These are phyloP conservation scores for Scolopax mira DNA, from an alignment of 2,113 vertebrate genomes.

Conservation along the genomic window DNA sequence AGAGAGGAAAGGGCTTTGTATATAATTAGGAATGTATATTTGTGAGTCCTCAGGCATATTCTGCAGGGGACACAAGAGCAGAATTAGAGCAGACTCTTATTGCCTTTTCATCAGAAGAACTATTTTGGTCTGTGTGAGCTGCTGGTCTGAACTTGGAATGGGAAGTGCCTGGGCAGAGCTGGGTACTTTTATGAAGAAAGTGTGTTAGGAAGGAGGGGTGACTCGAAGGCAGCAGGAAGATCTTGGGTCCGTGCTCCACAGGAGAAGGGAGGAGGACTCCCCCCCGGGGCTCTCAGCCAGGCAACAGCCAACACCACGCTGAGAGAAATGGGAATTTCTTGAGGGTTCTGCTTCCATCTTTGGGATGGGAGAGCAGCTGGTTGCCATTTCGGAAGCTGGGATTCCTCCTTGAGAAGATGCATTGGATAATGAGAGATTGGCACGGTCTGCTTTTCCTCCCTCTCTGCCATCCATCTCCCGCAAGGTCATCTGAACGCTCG, in stretches of 20 bases:
- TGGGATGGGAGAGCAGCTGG: neutral
- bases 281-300: neutral
- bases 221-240: neutral
- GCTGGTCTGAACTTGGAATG: neutral
- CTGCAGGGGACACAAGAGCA: neutral
- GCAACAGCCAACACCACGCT: neutral
- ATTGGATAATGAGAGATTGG: neutral
- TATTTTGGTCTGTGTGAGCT: neutral
- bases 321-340: neutral
- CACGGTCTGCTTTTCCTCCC: neutral
- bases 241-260: too few relatives aligned
- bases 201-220: neutral
- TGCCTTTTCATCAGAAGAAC: neutral
- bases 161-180: neutral
- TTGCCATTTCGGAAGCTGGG: neutral
- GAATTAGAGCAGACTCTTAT: neutral
- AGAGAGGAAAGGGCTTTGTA: neutral
- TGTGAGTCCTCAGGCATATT: too few relatives aligned
- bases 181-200: neutral
- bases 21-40: too few relatives aligned
- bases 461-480: neutral
- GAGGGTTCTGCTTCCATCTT: neutral
- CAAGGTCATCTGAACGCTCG: neutral
- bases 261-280: neutral
- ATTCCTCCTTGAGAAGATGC: neutral